phyloP scores from a whole-genome alignment of 2,888 invertebrate species.

The Hemicrepidius hirtus region DNA sequence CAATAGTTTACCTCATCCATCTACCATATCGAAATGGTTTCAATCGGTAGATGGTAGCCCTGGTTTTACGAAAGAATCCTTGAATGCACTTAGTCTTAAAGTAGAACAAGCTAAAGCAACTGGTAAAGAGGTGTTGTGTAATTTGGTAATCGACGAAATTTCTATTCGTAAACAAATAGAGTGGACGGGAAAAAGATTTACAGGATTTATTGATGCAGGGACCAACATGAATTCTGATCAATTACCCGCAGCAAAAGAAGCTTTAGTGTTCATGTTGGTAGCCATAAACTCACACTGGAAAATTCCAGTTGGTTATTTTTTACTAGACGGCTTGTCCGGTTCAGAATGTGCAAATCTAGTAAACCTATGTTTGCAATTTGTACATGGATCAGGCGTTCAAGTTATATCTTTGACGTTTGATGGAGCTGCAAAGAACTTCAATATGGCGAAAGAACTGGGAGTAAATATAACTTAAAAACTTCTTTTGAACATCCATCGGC shows the following conservation, averaged over 20 bases:
- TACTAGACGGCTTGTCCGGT: constrained; percentile 26
- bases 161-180: not conserved
- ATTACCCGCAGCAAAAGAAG: constrained; percentile 56
- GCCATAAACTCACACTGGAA: constrained; percentile 57
- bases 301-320: constrained; percentile 59
- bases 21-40: too few relatives aligned
- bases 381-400: not conserved
- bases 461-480: too few relatives aligned
- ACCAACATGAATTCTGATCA: constrained; percentile 53
- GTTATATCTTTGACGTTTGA: not conserved
- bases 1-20: too few relatives aligned
- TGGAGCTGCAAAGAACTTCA: not conserved
- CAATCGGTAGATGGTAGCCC: too few relatives aligned
- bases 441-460: too few relatives aligned
- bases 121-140: too few relatives aligned
- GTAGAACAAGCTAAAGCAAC: too few relatives aligned
- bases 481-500: too few relatives aligned
- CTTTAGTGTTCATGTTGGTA: constrained; percentile 58
- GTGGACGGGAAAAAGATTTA: not conserved
- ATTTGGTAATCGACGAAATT: constrained; percentile 19
- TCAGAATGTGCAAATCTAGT: constrained; percentile 47
- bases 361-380: not conserved
- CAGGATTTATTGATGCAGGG: constrained; percentile 55
- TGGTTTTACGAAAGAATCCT: too few relatives aligned
- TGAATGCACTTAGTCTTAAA: too few relatives aligned